Evolutionary conservation across 2,888 invertebrate species (phyloP).

Genomic region (Platycheirus albimanus): DNA sequence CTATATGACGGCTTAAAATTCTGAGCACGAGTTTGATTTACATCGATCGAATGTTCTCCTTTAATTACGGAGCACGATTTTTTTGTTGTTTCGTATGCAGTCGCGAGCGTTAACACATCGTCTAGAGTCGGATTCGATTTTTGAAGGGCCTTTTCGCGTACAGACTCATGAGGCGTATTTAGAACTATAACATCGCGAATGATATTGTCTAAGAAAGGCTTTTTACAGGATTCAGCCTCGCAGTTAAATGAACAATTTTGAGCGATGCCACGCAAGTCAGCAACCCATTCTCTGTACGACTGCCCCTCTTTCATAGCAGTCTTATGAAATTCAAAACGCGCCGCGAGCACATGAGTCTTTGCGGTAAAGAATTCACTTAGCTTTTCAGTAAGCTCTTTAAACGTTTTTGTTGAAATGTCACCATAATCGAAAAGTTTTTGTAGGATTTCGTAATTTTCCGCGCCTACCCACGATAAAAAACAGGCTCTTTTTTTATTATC

Average conservation of each 20-base stretch:
- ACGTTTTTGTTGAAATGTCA: constrained; percentile 5
- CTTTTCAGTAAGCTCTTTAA: constrained; percentile 7
- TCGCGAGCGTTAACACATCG: constrained; percentile 15
- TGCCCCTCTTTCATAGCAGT: constrained; percentile 19
- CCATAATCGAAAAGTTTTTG: constrained; percentile 14
- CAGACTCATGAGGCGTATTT: constrained; percentile 25
- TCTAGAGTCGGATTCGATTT: constrained; percentile 17
- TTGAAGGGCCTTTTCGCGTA: constrained; percentile 10
- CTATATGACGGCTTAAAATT: neutral
- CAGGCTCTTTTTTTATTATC: constrained; percentile 17
- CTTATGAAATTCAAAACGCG: constrained; percentile 21
- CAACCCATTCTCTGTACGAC: constrained; percentile 23
- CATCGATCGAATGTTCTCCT: constrained; percentile 2
- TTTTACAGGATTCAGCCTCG: neutral
- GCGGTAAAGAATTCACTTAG: constrained; percentile 5
- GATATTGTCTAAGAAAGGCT: constrained; percentile 8
- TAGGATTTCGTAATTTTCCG: constrained; percentile 1
- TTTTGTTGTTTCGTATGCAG: constrained; percentile 28
- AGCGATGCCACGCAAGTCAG: constrained; percentile 26
- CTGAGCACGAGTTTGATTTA: constrained; percentile 23
- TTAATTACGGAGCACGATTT: constrained; percentile 25
- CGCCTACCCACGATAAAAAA: constrained; percentile 18
- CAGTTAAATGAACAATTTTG: constrained; percentile 14
- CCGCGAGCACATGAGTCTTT: constrained; percentile 18
- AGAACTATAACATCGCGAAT: constrained; percentile 23